Percentiles rank a stretch among this genome's conserved stretches.
Conservation (phyloP, 2,888 invertebrate species). For the Drosophila yooni region DNA sequence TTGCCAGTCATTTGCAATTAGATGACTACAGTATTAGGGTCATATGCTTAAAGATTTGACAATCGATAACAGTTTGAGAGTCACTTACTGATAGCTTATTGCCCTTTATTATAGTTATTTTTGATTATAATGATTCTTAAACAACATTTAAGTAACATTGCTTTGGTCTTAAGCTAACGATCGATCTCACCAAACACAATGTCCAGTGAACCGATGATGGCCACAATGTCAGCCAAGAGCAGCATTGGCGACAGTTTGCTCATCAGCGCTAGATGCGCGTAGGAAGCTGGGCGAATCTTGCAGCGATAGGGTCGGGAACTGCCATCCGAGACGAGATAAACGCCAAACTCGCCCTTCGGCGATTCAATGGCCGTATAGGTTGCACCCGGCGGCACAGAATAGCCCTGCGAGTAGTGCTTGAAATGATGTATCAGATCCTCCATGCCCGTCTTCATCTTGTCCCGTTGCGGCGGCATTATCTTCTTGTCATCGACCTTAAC, state of each 20-base stretch:
- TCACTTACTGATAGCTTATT: neutral
- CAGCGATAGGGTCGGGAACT: constrained; percentile 90
- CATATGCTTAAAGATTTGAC: fast-evolving
- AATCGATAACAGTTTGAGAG: neutral
- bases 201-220: constrained; percentile 90
- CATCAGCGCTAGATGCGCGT: constrained; percentile 88
- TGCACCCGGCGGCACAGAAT: constrained; percentile 92
- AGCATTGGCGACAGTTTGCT: constrained; percentile 87
- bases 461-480: constrained; percentile 89
- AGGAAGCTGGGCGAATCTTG: constrained; percentile 87
- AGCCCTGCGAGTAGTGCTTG: constrained; percentile 93
- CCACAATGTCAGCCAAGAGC: constrained; percentile 92
- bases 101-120: neutral
- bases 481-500: constrained; percentile 93
- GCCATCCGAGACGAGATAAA: constrained; percentile 95
- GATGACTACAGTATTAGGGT: neutral
- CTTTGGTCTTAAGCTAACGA: constrained; percentile 83
- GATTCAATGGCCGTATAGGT: constrained; percentile 93
- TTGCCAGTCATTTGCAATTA: neutral
- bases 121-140: neutral
- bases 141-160: neutral
- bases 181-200: constrained; percentile 88
- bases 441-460: constrained; percentile 95
- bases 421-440: constrained; percentile 96
- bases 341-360: constrained; percentile 94